These are phyloP conservation scores for Euglossa dilemma DNA, from an alignment of 1,140 invertebrate species.

Conservation along the genomic window DNA sequence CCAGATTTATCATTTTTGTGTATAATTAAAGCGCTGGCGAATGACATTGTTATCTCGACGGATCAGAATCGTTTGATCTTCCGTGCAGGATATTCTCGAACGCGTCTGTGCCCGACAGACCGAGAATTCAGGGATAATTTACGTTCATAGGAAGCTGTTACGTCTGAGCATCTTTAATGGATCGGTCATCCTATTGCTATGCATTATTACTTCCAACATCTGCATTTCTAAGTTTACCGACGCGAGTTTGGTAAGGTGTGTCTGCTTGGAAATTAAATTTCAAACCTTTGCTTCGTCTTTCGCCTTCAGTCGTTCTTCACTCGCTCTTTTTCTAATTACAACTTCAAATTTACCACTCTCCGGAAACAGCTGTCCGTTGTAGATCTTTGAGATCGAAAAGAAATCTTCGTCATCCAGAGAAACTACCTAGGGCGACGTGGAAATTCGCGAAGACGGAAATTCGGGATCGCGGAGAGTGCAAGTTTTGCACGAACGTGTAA, in stretches of 20 bases:
- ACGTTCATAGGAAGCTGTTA: background rate
- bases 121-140: background rate
- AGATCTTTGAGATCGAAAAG: too few species aligned
- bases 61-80: background rate
- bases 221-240: too few species aligned
- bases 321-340: too few species aligned
- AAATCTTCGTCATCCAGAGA: too few species aligned
- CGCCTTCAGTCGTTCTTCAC: too few species aligned
- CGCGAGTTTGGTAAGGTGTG: background rate
- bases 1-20: background rate
- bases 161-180: background rate
- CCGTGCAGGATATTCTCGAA: background rate
- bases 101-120: background rate
- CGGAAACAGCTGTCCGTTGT: too few species aligned
- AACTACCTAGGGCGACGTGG: too few species aligned
- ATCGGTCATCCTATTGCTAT: too few species aligned
- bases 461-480: constrained; percentile 12
- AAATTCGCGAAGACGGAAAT: background rate
- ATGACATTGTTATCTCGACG: background rate
- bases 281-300: too few species aligned
- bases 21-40: background rate
- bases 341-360: too few species aligned
- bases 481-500: constrained; percentile 58
- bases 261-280: too few species aligned
- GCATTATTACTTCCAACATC: too few species aligned